A percentile compares a stretch with the other conserved stretches of the same genome.
Evolutionary conservation across 2,888 invertebrate genomes (phyloP).

Genomic region (Polydrusus tereticollis): DNA sequence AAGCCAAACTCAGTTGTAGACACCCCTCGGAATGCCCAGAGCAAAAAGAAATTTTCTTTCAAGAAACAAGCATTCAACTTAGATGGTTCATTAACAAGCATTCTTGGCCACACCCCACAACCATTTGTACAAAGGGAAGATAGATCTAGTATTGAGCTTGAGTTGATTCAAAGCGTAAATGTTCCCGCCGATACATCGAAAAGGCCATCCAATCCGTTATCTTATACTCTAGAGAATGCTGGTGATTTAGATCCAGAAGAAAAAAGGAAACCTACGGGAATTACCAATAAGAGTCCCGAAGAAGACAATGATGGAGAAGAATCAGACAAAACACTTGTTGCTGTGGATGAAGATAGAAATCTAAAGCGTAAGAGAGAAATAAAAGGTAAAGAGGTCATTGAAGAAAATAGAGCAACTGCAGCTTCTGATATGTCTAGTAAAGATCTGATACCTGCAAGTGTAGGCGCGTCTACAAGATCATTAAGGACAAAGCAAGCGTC

Average conservation of each 20-base stretch:
- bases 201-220: conserved; percentile 49
- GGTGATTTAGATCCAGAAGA: not conserved
- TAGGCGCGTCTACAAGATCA: not conserved
- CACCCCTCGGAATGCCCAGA: not conserved
- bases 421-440: not conserved
- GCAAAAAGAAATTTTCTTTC: conserved; percentile 37
- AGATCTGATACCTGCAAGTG: not conserved
- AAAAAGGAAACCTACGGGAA: not conserved
- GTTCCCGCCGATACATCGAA: not conserved
- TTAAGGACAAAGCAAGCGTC: not conserved
- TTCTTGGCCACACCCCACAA: conserved; percentile 1
- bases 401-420: not conserved
- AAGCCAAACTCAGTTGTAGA: not conserved
- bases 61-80: conserved; percentile 31
- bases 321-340: not conserved
- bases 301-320: not conserved
- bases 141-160: conserved; percentile 22
- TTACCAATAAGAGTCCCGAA: not conserved
- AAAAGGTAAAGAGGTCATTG: not conserved
- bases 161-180: conserved; percentile 6
- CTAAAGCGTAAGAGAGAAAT: not conserved
- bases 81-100: conserved; percentile 26
- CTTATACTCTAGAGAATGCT: conserved; percentile 35
- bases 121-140: not conserved
- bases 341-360: not conserved